Base-by-base conservation (phyloP, 2,113 vertebrate genomes). In the Microcebus lehilahytsara region DNA sequence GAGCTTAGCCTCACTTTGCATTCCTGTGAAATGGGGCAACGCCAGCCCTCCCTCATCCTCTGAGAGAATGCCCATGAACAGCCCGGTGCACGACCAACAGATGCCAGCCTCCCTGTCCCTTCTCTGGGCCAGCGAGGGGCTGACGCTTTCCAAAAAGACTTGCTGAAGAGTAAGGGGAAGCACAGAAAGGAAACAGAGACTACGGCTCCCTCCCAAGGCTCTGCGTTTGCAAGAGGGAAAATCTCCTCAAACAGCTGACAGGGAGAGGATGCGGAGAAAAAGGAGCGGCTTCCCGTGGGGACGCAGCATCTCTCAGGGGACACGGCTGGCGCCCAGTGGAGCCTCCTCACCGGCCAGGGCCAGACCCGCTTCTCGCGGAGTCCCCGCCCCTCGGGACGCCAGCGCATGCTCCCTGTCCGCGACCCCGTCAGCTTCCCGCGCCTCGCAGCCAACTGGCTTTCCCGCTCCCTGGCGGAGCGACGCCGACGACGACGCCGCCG, bases 401-500 rank as follows among this genome's bases (percentile, higher is more conserved):
- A 9, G 0, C 1, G 30, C 58, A 49, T 37, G 14, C 6, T n/a
- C 25, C 34, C 40, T 19, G 23, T 9, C 81, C 77, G 58, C 66
- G 37, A 85, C 37, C 2, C 34, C 23, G 0, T 23, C 58, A 25
- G 46, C 56, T 27, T 8, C 53, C n/a, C 10, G 51, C 34, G 23
- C 42, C 46, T 20, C 7, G 37, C 46, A 13, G 25, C 37, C 56
- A 71, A 72, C 42, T 16, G 34, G 32, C 37, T 27, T n/a, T 46
- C n/a, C 25, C 0, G 42, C 69, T 66, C 49, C 32, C 53, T 30
- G 2, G 1, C 1, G 16, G 40, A 69, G 14, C 5, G 2, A 77
- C n/a, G 66, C 0, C 1, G 17, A n/a, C n/a, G n/a, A n/a, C n/a
- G n/a, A 9, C 37, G 1, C 20, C 49, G 1, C 20, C 49, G 2